Base-by-base conservation (phyloP, 2,888 invertebrate genomes). In the Drosophila longiperda region DNA sequence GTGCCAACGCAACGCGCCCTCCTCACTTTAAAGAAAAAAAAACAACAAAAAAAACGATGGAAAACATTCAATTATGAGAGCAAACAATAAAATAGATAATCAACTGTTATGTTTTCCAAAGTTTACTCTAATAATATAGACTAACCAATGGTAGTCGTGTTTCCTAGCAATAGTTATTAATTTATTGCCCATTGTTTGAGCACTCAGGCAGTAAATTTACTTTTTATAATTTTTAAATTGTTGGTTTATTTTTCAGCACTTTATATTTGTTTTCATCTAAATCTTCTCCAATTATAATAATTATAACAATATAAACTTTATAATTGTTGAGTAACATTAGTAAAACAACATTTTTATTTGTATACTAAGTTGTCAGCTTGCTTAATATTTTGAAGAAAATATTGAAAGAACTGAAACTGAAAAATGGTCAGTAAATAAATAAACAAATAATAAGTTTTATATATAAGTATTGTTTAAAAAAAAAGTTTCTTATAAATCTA, bases 11-110 rank as follows among this genome's bases (percentile, higher is more conserved):
- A 52, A 52, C 52, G 50, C 54, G 57, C 38, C 58, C 50, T 49
- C 34, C 60, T 54, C 70, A 40, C 42, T 54, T 68, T 62, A 36
- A 36, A 36, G 12, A 15, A 36, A 33, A 34, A 15, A 6, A 3
- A 33, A 34, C 6, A 6, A 3, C 6, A 15, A 23, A 60, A 80
- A 81, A 34, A 36, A 36, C 0, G 1, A 15, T 7, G 15, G 57
- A 80, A 81, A 81, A 75, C 79, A 89, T 81, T 89, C 76, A 89
- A 85, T 89, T 85, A 89, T 87, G 75, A 75, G 75, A 50, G 74
- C 84, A 83, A 85, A 85, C 87, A 85, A 88, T 79, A 59, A 72
- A 79, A 67, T 81, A 79, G 71, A 76, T 82, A 73, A 83, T 66
- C 67, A 65, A 40, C 63, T 23, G 57, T 26, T 33, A 29, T 42